A percentile compares a stretch with the other conserved stretches of the same genome.
Evolutionary conservation across 2,113 vertebrate genomes (phyloP).

Genomic region (Platycercus adscitus): DNA sequence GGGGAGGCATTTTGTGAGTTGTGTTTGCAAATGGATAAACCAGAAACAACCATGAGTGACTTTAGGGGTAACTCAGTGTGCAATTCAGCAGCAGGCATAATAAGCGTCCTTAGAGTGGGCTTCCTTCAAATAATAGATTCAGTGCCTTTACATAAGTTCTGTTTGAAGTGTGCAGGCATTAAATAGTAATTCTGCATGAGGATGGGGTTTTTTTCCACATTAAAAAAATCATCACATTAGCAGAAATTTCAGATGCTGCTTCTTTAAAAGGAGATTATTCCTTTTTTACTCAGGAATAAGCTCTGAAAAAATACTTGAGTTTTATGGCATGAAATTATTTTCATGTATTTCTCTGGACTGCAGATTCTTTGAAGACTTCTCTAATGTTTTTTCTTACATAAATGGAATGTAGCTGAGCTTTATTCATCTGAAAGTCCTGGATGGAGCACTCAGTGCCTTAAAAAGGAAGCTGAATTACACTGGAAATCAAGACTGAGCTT

Average conservation of each 20-base stretch:
- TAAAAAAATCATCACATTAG: neutral
- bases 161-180: neutral
- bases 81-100: neutral
- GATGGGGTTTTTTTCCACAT: neutral
- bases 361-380: neutral
- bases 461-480: conserved; percentile 1
- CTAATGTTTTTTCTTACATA: neutral
- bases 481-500: neutral
- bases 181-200: neutral
- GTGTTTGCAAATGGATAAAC: neutral
- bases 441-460: neutral
- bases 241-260: neutral
- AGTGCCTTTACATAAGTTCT: neutral
- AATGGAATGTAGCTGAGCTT: neutral
- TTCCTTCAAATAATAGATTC: conserved; percentile 3
- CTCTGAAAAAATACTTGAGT: neutral
- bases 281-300: neutral
- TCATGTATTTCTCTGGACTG: neutral
- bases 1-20: neutral
- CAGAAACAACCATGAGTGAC: neutral
- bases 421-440: neutral
- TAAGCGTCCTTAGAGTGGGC: neutral
- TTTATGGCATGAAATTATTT: neutral
- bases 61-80: neutral
- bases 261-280: neutral